Conservation (phyloP, 2,113 vertebrate species). For the Centropus unirufus region DNA sequence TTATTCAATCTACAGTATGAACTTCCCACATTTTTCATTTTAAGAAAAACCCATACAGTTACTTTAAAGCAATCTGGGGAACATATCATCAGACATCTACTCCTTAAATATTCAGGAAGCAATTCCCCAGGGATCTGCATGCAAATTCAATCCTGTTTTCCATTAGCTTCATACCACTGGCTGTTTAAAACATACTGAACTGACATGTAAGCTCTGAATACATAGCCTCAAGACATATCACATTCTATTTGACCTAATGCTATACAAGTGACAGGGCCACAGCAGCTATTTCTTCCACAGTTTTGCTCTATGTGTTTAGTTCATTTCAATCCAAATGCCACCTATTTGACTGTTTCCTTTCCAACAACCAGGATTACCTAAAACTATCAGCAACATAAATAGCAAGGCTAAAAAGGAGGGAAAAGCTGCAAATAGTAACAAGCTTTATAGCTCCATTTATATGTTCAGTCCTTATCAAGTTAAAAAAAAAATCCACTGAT, state of each 20-base stretch:
- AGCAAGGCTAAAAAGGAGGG: background rate
- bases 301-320: background rate
- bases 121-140: background rate
- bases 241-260: conserved; percentile 40
- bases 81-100: background rate
- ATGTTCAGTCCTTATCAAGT: background rate
- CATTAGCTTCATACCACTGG: conserved; percentile 5
- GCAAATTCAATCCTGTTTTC: conserved; percentile 45
- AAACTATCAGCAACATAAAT: background rate
- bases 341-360: background rate
- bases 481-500: background rate
- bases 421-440: conserved; percentile 8
- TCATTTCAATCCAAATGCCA: background rate
- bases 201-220: conserved; percentile 43
- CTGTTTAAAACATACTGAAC: conserved; percentile 38
- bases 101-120: background rate
- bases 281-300: background rate
- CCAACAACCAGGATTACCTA: background rate
- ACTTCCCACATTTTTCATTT: background rate
- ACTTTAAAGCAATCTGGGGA: background rate
- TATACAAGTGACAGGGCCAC: conserved; percentile 6
- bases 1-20: background rate
- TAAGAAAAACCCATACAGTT: background rate
- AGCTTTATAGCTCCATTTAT: background rate
- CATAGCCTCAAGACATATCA: conserved; percentile 47